Evolutionary conservation across 1,140 invertebrate genomes (phyloP), one percentile per base, ranked within the genome.

Genomic region (Eulimnadia texana): DNA sequence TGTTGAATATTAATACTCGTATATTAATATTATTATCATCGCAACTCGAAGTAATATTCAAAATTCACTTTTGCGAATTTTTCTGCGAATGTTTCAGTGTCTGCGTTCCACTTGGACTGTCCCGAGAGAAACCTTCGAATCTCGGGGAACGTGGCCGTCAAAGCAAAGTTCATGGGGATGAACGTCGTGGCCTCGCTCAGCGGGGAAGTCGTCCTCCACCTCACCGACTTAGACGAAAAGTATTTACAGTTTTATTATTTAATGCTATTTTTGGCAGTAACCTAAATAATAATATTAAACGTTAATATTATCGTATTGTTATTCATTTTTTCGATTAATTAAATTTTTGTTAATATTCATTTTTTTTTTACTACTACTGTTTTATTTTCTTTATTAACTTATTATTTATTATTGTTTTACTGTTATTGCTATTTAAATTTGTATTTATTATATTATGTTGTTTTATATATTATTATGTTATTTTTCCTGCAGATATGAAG

Each of bases 161-260:
- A 52, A 52, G 60, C 60, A 50, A 61, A 61, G 50, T 61, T 61
- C 23, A 61, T 61, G 60, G 60, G 60, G n/a, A 61, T 61, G 60
- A 53, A 52, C 20, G 50, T 61, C 19, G 60, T 28, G 19, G 50
- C 42, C 13, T 25, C 60, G 2, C 25, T 33, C 9, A 28, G 50
- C 11, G 51, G 60, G 6, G 60, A 61, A 50, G 22, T 61, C 20
- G 27, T 52, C 28, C 28, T 61, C 6, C 23, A 57, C 2, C 28
- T 57, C 6, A 42, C 23, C 16, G 55, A 58, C 9, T 58, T 47
- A 20, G 19, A 25, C 28, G 55, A 58, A 20, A 58, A 42, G 55
- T 58, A 11, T 25, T n/a, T 22, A 22, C n/a, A 50, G 23, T 50
- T n/a, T 2, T 50, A 50, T 50, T 6, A 19, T 50, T 2, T 50